Evolutionary conservation across 30 jellyfish, hydroid and myxozoan species (phyloP).

Genomic region (Mastigias papua): DNA sequence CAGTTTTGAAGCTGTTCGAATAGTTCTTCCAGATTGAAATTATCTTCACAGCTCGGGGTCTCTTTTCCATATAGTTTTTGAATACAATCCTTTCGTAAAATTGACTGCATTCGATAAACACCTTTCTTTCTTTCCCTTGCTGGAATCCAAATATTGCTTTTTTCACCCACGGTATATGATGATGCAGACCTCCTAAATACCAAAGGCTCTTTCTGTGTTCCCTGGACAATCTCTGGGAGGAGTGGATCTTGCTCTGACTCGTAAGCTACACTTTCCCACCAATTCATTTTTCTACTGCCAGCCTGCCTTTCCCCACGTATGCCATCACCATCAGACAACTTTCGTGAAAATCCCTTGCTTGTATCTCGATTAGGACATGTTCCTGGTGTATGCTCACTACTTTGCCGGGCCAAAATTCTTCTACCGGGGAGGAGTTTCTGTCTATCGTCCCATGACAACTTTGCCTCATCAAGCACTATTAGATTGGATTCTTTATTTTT

Average conservation of each 20-base stretch:
- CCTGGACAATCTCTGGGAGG: slow-evolving; percentile 14
- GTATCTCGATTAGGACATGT: neutral
- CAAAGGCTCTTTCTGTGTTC: neutral
- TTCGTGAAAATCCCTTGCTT: neutral
- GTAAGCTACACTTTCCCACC: slow-evolving; percentile 15
- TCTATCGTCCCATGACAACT: neutral
- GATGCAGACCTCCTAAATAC: slow-evolving; percentile 13
- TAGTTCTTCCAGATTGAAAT: slow-evolving; percentile 18
- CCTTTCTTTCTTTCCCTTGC: neutral
- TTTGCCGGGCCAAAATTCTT: neutral
- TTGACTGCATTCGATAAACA: neutral
- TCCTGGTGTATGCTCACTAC: neutral
- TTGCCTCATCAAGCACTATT: neutral
- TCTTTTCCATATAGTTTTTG: neutral
- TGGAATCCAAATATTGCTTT: slow-evolving; percentile 11
- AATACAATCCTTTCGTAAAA: neutral
- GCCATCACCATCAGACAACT: neutral
- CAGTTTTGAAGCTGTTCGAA: slow-evolving; percentile 42
- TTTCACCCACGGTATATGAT: slow-evolving; percentile 18
- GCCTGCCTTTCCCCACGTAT: too few relatives aligned
- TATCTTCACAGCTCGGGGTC: neutral
- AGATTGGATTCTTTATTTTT: neutral
- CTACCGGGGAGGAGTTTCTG: neutral
- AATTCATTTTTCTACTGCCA: neutral
- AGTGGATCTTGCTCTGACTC: neutral